These are phyloP conservation scores for Sinodicranocentrus sp. DNA, from an alignment of 2,888 invertebrate species.

Conservation along the genomic window DNA sequence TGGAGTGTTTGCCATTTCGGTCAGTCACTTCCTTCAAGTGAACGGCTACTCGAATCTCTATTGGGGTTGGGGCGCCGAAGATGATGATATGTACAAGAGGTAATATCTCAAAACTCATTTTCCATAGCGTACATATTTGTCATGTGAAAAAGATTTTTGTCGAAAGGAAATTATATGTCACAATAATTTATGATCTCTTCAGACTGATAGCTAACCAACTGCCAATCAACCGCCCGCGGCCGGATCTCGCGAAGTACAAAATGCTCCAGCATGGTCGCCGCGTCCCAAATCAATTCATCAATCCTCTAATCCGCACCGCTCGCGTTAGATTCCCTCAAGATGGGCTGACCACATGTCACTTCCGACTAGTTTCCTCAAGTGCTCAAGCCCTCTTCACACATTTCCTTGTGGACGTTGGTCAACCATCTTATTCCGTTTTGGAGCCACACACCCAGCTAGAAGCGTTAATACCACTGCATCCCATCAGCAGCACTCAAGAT, in stretches of 20 bases:
- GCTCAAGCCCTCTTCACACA: constrained; percentile 78
- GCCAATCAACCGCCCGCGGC: constrained; percentile 80
- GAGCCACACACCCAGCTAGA: constrained; percentile 38
- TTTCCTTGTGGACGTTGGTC: constrained; percentile 80
- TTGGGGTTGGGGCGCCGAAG: constrained; percentile 83
- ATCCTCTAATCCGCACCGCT: constrained; percentile 71
- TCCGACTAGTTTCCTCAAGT: constrained; percentile 59
- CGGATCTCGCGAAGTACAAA: constrained; percentile 80
- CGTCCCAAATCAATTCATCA: constrained; percentile 67
- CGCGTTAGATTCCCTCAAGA: constrained; percentile 70
- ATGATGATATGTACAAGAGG: constrained; percentile 81
- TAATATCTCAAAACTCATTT: constrained; percentile 71
- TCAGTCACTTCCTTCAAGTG: constrained; percentile 79
- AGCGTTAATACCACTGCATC: constrained; percentile 36
- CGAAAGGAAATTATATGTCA: neutral
- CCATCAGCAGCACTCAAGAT: neutral
- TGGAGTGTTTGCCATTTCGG: constrained; percentile 80
- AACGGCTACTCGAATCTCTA: constrained; percentile 81
- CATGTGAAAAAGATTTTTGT: neutral
- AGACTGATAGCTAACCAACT: constrained; percentile 70
- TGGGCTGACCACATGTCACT: constrained; percentile 73
- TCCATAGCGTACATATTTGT: neutral
- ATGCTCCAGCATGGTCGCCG: constrained; percentile 80
- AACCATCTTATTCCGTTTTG: constrained; percentile 72
- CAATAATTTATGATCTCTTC: neutral